Evolutionary conservation across 2,113 vertebrate species (phyloP).

Genomic region (Psettodes erumei): DNA sequence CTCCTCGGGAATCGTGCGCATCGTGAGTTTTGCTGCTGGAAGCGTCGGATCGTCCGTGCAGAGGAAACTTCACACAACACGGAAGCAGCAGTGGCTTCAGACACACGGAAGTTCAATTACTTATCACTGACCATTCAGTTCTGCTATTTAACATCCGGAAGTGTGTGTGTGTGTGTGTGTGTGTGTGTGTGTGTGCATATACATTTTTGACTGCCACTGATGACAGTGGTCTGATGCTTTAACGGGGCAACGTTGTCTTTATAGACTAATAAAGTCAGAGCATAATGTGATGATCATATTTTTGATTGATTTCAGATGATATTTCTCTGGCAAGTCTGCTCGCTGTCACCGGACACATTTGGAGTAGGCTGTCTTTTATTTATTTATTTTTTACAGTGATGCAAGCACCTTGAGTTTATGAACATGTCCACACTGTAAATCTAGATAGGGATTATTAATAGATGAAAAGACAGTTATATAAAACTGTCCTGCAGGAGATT

Average conservation of each 20-base stretch:
- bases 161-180: neutral
- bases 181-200: neutral
- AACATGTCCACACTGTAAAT: slow-evolving; percentile 69
- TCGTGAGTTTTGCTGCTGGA: slow-evolving; percentile 27
- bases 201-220: slow-evolving; percentile 19
- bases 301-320: slow-evolving; percentile 68
- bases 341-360: slow-evolving; percentile 33
- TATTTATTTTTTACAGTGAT: slow-evolving; percentile 44
- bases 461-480: slow-evolving; percentile 35
- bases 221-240: slow-evolving; percentile 57
- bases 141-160: slow-evolving; percentile 5
- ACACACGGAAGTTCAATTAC: slow-evolving; percentile 72
- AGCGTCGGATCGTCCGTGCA: slow-evolving; percentile 17
- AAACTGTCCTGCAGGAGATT: slow-evolving; percentile 12
- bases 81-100: slow-evolving; percentile 59
- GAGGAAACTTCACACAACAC: slow-evolving; percentile 32
- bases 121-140: slow-evolving; percentile 54
- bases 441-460: slow-evolving; percentile 52
- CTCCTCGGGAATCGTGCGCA: slow-evolving; percentile 81
- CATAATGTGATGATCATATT: slow-evolving; percentile 55
- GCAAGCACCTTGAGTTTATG: slow-evolving; percentile 54
- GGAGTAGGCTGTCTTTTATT: neutral
- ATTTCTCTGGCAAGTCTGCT: slow-evolving; percentile 48
- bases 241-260: slow-evolving; percentile 56
- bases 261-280: slow-evolving; percentile 59